Evolutionary conservation across 2,113 vertebrate species (phyloP), one percentile per base, ranked within the genome.

Genomic region (Passer domesticus): DNA sequence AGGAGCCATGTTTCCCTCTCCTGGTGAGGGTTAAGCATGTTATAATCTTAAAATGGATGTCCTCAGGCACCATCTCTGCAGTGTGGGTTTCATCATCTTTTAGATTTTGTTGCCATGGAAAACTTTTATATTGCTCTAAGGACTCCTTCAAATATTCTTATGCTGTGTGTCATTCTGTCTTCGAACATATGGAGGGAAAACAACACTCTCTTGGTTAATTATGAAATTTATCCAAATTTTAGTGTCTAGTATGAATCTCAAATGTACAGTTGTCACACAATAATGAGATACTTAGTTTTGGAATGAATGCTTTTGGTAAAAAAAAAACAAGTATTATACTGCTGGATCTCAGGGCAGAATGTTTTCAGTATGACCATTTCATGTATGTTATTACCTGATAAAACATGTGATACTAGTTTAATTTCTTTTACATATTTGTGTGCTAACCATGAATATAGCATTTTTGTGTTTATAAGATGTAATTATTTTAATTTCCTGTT

Each of bases 71-170:
- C 85, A 58, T 85, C n/a, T 93, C 85, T 89, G 91, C 67, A 69
- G 52, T 46, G 81, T 27, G 78, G 56, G 67, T 92, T 89, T 96
- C 70, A 92, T 87, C 39, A 94, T 93, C 52, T 87, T 90, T 91
- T 78, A 83, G 67, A 87, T 87, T 44, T 72, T 94, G 95, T 97
- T 97, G 96, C 94, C 85, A 96, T 97, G 94, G 91, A 93, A 97
- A 94, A 93, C 37, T 76, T 94, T 83, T 90, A 64, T 87, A 90
- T 75, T 90, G 70, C 89, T 95, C 67, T 72, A 72, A 85, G 77
- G 87, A 89, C 44, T 93, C 73, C 73, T 73, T 83, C 77, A 87
- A 33, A 84, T 85, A 85, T 83, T 90, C 82, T 76, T 94, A 69
- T 76, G 52, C 43, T 87, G 69, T 82, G 49, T 96, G 70, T 80